These are phyloP conservation scores for Lamellibrachia luymesi DNA, from an alignment of 1,140 invertebrate genomes.

Conservation along the genomic window DNA sequence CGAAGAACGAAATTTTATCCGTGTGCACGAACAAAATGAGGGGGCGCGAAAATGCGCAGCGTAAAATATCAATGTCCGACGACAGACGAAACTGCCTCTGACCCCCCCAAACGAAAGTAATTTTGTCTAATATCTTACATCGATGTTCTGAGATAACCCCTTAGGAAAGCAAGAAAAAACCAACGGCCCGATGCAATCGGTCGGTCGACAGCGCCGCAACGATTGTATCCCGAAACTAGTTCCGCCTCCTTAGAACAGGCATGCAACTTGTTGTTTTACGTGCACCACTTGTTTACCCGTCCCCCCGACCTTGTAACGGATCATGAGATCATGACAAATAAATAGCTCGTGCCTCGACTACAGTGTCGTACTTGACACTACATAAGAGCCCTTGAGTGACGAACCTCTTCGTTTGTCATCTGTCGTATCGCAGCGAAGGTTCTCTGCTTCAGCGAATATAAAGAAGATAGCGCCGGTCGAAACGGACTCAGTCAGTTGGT, in stretches of 20 bases:
- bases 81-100: too few species aligned
- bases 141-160: not conserved
- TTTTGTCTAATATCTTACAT: too few species aligned
- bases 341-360: not conserved
- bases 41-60: too few species aligned
- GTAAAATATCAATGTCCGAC: too few species aligned
- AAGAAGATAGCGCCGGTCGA: not conserved
- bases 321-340: conserved; percentile 1
- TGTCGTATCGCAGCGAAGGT: not conserved
- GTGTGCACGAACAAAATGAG: too few species aligned
- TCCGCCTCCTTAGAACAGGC: not conserved
- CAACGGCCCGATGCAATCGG: too few species aligned
- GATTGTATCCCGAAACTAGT: not conserved
- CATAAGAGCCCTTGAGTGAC: not conserved
- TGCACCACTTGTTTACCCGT: not conserved
- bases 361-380: not conserved
- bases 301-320: not conserved
- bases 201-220: not conserved
- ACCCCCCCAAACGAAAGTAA: too few species aligned
- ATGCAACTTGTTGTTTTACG: not conserved
- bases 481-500: not conserved
- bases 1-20: too few species aligned
- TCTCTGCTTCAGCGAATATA: not conserved
- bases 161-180: not conserved
- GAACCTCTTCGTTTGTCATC: not conserved